phyloP scores from a whole-genome alignment of 2,888 invertebrate genomes.

The Notodonta dromedarius region DNA sequence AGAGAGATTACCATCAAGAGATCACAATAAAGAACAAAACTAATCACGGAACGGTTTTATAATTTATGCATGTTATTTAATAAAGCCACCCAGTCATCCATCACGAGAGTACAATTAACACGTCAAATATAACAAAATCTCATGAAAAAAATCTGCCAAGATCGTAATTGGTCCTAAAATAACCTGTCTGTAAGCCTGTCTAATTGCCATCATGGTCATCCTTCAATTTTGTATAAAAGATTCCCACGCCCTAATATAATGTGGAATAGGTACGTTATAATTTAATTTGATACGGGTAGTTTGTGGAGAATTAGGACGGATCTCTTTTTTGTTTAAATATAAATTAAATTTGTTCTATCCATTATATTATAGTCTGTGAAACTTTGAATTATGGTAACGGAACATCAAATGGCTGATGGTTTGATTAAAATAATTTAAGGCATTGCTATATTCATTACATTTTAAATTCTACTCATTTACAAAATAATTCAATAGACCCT shows the following conservation, averaged over 20 bases:
- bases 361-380: not conserved
- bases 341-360: not conserved
- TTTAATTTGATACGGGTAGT: constrained; percentile 69
- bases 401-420: not conserved
- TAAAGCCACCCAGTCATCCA: not conserved
- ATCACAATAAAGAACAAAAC: too few species aligned
- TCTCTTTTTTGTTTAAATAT: constrained; percentile 46
- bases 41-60: too few species aligned
- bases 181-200: constrained; percentile 21
- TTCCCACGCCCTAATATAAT: constrained; percentile 71
- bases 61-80: not conserved
- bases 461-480: too few species aligned
- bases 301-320: constrained; percentile 52
- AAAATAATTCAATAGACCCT: too few species aligned
- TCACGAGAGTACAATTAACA: not conserved
- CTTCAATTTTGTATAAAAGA: constrained; percentile 45
- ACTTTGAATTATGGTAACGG: not conserved
- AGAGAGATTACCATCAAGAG: too few species aligned
- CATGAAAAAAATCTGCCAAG: not conserved
- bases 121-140: not conserved
- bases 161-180: constrained; percentile 5
- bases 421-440: not conserved
- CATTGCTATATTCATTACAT: not conserved
- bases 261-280: constrained; percentile 58
- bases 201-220: constrained; percentile 50